A percentile compares a stretch with the other conserved stretches of the same genome.
Evolutionary conservation across 2,797 vertebrate species (phyloP).

Genomic region (Acipenser ruthenus): DNA sequence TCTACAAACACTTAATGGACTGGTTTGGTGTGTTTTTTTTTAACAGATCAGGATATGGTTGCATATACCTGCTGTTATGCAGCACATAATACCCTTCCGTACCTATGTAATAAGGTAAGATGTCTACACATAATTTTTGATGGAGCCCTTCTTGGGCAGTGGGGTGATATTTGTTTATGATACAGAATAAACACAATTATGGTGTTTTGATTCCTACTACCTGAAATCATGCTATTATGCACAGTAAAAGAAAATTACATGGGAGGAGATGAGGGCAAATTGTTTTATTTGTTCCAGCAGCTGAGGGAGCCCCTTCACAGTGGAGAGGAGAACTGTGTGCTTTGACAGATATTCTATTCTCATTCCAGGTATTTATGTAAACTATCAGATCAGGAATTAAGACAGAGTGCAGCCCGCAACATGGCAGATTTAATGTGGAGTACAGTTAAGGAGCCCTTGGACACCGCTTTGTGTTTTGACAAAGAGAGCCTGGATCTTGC

Average conservation of each 20-base stretch:
- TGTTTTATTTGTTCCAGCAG: too few species aligned
- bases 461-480: slow-evolving; percentile 93
- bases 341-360: slow-evolving; percentile 16
- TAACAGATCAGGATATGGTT: slow-evolving; percentile 84
- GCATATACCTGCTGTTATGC: slow-evolving; percentile 98
- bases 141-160: too few species aligned
- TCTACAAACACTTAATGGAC: background rate
- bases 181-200: too few species aligned
- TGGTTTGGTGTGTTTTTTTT: slow-evolving; percentile 1
- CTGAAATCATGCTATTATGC: too few species aligned
- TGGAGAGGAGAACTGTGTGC: background rate
- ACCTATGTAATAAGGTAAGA: slow-evolving; percentile 91
- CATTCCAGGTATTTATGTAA: slow-evolving; percentile 88
- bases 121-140: background rate
- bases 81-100: slow-evolving; percentile 97
- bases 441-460: slow-evolving; percentile 96
- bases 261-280: too few species aligned
- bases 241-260: too few species aligned
- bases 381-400: slow-evolving; percentile 92
- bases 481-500: slow-evolving; percentile 97
- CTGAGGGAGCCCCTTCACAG: background rate
- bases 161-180: too few species aligned
- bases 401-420: slow-evolving; percentile 91
- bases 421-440: slow-evolving; percentile 99
- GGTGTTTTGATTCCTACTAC: too few species aligned